phyloP scores from a whole-genome alignment of 1,140 invertebrate genomes.

The Brachionus rubens region DNA sequence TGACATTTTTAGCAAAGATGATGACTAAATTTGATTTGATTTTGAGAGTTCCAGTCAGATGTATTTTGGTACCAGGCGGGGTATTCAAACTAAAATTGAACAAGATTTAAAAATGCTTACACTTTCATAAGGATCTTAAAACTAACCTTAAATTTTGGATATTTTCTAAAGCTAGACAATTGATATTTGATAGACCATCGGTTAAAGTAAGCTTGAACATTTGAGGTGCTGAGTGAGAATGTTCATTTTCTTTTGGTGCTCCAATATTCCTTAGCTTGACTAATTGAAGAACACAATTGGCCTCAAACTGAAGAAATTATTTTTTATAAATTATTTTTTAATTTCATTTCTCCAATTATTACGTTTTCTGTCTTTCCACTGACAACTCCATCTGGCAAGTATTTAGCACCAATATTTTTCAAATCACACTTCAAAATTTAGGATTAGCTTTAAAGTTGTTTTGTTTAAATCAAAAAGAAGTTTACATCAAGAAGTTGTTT shows the following conservation, averaged over 20 bases:
- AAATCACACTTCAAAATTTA: slow-evolving; percentile 1
- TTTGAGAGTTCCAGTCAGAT: neutral
- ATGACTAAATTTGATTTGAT: neutral
- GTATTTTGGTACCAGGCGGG: slow-evolving; percentile 32
- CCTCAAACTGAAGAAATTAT: neutral
- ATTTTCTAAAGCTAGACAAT: slow-evolving; percentile 1
- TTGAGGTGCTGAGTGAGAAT: neutral
- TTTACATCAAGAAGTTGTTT: slow-evolving; percentile 25
- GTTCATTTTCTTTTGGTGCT: slow-evolving; percentile 35
- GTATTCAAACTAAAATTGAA: neutral
- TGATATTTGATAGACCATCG: neutral
- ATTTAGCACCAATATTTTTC: neutral
- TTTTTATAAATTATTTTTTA: neutral
- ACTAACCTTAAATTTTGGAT: neutral
- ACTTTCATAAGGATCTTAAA: too few species aligned
- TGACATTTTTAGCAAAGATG: slow-evolving; percentile 4
- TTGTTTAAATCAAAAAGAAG: neutral
- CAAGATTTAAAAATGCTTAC: neutral
- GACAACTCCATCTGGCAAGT: neutral
- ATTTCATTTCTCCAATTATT: neutral
- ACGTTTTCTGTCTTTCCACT: neutral
- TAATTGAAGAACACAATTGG: neutral
- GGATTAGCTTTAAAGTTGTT: too few species aligned
- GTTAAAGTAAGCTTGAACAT: neutral
- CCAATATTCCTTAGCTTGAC: slow-evolving; percentile 5